These are phyloP conservation scores for Donacobius atricapilla DNA, from an alignment of 2,113 vertebrate species.

Conservation along the genomic window DNA sequence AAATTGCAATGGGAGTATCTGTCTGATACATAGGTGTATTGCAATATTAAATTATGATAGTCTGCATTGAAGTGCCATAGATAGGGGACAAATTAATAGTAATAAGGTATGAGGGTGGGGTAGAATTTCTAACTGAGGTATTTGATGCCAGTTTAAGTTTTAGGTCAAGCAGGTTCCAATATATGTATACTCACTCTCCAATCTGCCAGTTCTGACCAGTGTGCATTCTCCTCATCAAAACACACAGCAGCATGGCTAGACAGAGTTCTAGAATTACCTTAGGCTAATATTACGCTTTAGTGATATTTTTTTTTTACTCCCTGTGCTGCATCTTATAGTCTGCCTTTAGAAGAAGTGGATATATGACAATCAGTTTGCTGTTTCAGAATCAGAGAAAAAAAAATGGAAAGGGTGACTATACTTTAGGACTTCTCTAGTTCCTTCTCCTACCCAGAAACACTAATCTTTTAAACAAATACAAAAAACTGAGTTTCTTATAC, in stretches of 20 bases:
- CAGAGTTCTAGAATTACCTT: not conserved
- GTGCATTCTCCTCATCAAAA: not conserved
- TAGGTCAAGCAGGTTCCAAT: not conserved
- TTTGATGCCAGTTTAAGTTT: not conserved
- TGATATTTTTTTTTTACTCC: not conserved
- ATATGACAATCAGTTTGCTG: not conserved
- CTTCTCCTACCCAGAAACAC: not conserved
- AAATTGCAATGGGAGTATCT: not conserved
- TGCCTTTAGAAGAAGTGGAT: not conserved
- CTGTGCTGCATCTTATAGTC: not conserved
- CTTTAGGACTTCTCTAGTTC: not conserved
- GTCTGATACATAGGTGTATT: not conserved
- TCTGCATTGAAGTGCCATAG: not conserved
- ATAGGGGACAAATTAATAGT: not conserved
- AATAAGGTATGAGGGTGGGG: not conserved
- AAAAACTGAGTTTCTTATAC: not conserved
- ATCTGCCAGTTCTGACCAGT: not conserved
- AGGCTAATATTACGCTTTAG: conserved; percentile 21
- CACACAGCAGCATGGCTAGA: not conserved
- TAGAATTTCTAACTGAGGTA: not conserved
- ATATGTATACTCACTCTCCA: not conserved
- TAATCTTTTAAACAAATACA: not conserved
- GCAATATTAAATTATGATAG: not conserved
- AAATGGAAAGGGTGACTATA: not conserved
- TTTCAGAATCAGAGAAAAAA: not conserved